A percentile compares a stretch with the other conserved stretches of the same genome.
Conservation (phyloP, 2,888 invertebrate species). For the Gasteruption jaculator region DNA sequence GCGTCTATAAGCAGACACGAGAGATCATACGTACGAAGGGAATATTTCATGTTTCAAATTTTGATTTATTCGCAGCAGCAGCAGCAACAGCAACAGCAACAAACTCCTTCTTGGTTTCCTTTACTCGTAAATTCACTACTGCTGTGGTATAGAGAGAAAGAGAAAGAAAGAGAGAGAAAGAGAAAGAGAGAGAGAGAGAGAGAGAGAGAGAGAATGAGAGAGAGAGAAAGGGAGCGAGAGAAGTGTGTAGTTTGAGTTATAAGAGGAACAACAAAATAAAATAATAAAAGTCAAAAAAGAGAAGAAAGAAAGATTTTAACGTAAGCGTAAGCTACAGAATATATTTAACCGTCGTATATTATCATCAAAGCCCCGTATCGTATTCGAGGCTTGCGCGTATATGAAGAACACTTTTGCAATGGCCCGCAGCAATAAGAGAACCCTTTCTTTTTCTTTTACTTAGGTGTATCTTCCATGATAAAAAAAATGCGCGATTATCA, state of each 20-base stretch:
- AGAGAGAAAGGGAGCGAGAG: conserved; percentile 14
- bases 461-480: no score
- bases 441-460: no score
- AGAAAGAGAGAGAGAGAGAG: background rate
- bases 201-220: conserved; percentile 14
- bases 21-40: no score
- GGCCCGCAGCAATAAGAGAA: no score
- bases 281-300: conserved; percentile 12
- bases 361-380: conserved; percentile 28
- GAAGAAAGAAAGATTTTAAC: conserved; percentile 7
- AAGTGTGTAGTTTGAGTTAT: conserved; percentile 1
- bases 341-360: conserved; percentile 29
- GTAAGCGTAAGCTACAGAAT: conserved; percentile 14
- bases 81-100: no score
- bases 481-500: no score
- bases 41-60: no score
- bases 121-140: background rate
- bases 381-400: conserved; percentile 10
- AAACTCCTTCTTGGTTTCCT: no score
- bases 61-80: no score
- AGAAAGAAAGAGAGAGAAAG: conserved; percentile 11
- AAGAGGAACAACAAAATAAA: conserved; percentile 11
- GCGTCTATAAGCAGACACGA: no score
- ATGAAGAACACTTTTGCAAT: conserved; percentile 16
- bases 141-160: no score